Base-by-base conservation (phyloP, 2,888 invertebrate genomes). In the Aphrophora alni region DNA sequence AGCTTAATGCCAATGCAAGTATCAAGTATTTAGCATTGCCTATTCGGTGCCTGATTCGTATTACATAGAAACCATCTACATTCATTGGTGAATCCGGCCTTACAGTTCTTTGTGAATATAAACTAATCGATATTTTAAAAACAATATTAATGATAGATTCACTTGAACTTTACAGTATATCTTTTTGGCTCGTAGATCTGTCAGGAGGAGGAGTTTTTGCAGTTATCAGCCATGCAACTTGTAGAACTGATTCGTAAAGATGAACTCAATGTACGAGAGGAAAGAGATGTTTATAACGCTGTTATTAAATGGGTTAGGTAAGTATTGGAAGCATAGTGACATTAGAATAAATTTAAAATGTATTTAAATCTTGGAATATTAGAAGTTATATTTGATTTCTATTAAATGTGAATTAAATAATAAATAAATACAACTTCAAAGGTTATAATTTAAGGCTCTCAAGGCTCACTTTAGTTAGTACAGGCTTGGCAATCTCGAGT, bases 151-250 rank as follows among this genome's bases (percentile, higher is more conserved):
- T 21, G 59, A 59, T 59, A 76, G 8, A 59, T 5, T 51, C 8
- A 25, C 25, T 51, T 44, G 38, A 44, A 7, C 72, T 12, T 76
- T n/a, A 59, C 59, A 59, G 59, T 59, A 59, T 59, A 21, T 59
- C 21, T 59, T 59, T 59, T 59, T 59, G 4, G n/a, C 59, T 82
- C 82, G 79, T 59, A 95, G 93, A 95, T 98, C 83, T 95, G 95
- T 86, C 94, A 95, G 88, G 96, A 97, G 87, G 97, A 98, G 87
- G 98, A 98, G 88, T 98, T 98, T 87, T 89, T 97, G 26, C 95
- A 96, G 86, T 88, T 98, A 78, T 94, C 93, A 10, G 92, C 93
- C 0, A 92, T 94, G 85, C 96, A 97, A 88, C 88, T 98, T 83
- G 93, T 97, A 84, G 91, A 92, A 69, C 89, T 98, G 73, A 96